Percentiles rank a stretch among this genome's conserved stretches.
phyloP scores from a whole-genome alignment of 2,113 vertebrate genomes.

The Saccopteryx bilineata region DNA sequence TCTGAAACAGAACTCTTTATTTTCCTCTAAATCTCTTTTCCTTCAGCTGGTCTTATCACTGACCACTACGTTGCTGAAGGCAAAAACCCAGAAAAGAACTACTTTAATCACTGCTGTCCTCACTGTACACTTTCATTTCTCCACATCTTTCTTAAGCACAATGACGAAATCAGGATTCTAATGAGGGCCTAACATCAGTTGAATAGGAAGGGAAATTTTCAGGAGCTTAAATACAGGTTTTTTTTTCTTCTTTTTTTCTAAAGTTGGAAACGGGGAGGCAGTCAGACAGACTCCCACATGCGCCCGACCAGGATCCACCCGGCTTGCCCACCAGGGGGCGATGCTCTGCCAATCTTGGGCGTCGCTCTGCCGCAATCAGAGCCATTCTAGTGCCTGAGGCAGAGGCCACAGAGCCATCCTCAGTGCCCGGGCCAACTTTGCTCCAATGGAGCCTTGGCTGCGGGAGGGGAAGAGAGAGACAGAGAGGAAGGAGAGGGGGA shows the following conservation, averaged over 20 bases:
- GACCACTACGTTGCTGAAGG: neutral
- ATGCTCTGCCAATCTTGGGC: too few species aligned
- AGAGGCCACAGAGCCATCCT: too few species aligned
- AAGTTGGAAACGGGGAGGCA: too few species aligned
- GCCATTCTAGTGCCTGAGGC: too few species aligned
- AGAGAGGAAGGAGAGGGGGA: too few species aligned
- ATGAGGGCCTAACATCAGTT: neutral
- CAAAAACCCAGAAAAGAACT: neutral
- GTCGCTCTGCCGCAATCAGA: too few species aligned
- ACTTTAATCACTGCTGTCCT: neutral
- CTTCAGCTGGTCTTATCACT: neutral
- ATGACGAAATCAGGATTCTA: conserved; percentile 52
- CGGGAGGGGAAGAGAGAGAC: too few species aligned
- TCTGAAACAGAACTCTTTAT: conserved; percentile 36
- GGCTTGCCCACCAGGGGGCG: too few species aligned
- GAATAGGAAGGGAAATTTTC: conserved; percentile 52
- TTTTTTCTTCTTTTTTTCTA: neutral
- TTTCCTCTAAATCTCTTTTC: conserved; percentile 22
- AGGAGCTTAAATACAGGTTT: neutral
- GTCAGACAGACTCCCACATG: too few species aligned
- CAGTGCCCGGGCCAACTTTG: too few species aligned
- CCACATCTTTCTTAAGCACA: conserved; percentile 50
- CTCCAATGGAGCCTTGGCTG: too few species aligned
- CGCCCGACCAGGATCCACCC: too few species aligned
- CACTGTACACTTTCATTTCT: conserved; percentile 37